Evolutionary conservation across 2,113 vertebrate genomes (phyloP).

Genomic region (Ahaetulla prasina): DNA sequence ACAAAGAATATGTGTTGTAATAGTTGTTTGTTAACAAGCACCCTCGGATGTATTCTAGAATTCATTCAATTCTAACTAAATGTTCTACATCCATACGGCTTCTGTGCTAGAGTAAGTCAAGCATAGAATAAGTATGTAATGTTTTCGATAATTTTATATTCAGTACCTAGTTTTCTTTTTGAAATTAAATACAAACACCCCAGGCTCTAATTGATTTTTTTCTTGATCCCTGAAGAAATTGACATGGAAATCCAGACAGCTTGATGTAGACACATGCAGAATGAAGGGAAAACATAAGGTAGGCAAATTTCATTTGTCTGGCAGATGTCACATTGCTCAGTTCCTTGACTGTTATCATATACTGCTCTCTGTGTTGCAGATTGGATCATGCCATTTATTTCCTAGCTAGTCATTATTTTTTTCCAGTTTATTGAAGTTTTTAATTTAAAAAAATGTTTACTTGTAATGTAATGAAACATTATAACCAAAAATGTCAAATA

Average conservation of each 20-base stretch:
- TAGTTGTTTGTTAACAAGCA: conserved; percentile 12
- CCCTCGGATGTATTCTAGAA: too few species aligned
- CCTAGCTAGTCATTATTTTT: conserved; percentile 64
- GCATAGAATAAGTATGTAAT: conserved; percentile 57
- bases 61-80: conserved; percentile 57
- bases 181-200: conserved; percentile 64
- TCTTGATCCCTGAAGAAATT: conserved; percentile 83
- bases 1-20: not conserved
- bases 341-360: conserved; percentile 58
- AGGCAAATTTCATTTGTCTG: conserved; percentile 68
- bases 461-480: conserved; percentile 63
- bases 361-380: conserved; percentile 50
- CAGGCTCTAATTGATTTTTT: conserved; percentile 69
- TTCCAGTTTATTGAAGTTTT: conserved; percentile 64
- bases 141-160: conserved; percentile 63
- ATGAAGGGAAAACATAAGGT: conserved; percentile 99
- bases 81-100: conserved; percentile 34
- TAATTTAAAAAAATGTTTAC: conserved; percentile 67
- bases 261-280: conserved; percentile 96
- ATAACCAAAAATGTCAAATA: conserved; percentile 24
- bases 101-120: conserved; percentile 58
- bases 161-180: conserved; percentile 56
- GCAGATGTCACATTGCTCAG: conserved; percentile 67
- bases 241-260: conserved; percentile 98
- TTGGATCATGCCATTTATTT: conserved; percentile 52